phyloP scores from a whole-genome alignment of 2,888 invertebrate genomes.

The Drosophila villosipedis region DNA sequence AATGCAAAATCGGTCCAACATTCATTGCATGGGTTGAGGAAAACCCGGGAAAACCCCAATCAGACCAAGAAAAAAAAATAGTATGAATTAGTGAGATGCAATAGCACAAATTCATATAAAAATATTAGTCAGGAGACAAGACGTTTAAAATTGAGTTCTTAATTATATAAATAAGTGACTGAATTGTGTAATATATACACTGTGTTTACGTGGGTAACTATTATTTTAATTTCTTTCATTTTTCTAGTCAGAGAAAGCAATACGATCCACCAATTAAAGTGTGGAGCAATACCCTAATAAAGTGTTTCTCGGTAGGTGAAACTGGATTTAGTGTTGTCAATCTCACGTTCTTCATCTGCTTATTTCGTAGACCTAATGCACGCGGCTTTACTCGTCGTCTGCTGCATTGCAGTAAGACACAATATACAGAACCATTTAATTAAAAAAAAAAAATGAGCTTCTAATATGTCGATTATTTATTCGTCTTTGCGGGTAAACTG shows the following conservation, averaged over 20 bases:
- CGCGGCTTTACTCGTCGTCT: background rate
- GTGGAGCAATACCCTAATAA: background rate
- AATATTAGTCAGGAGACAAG: too few relatives aligned
- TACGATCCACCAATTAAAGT: background rate
- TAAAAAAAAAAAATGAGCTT: background rate
- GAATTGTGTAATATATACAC: background rate
- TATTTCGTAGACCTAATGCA: background rate
- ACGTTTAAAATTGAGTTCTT: background rate
- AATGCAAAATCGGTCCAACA: too few relatives aligned
- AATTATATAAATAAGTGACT: background rate
- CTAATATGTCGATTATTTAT: background rate
- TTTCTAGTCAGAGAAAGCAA: background rate
- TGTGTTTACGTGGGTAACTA: background rate
- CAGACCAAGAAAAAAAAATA: background rate
- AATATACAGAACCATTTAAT: background rate
- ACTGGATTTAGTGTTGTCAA: background rate
- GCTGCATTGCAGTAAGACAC: background rate
- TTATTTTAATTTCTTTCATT: background rate
- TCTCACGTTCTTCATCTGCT: background rate
- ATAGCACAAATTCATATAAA: background rate
- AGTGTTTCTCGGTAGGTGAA: background rate
- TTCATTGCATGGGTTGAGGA: too few relatives aligned
- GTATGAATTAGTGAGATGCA: background rate
- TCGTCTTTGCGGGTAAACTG: background rate
- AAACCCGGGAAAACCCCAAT: background rate